phyloP scores from a whole-genome alignment of 2,888 invertebrate genomes.

The Byasa hedistus region DNA sequence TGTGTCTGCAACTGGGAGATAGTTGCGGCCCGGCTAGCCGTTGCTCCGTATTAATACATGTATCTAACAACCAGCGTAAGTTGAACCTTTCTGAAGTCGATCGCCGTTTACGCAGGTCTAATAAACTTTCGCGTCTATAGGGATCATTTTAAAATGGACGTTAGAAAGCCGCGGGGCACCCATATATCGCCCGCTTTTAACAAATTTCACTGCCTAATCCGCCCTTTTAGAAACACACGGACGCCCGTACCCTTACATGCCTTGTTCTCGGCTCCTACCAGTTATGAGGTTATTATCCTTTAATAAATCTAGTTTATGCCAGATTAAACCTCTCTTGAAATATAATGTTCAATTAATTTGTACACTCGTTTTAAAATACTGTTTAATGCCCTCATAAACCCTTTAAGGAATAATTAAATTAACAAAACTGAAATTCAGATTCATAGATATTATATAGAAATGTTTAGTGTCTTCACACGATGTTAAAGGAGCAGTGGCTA shows the following conservation, averaged over 20 bases:
- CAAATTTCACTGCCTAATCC: conserved; percentile 78
- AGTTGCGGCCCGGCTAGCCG: conserved; percentile 67
- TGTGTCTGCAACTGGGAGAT: conserved; percentile 75
- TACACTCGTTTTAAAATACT: conserved; percentile 41
- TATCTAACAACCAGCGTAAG: conserved; percentile 44
- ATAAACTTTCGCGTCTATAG: conserved; percentile 13
- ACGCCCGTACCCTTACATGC: conserved; percentile 56
- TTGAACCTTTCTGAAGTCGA: conserved; percentile 16
- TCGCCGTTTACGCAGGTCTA: background rate
- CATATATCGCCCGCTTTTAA: conserved; percentile 71
- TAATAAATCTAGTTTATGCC: conserved; percentile 71
- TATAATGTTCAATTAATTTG: conserved; percentile 59
- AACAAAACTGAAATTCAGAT: background rate
- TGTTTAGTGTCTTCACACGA: too few relatives aligned
- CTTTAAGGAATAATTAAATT: background rate
- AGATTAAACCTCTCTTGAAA: conserved; percentile 55
- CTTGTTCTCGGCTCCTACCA: conserved; percentile 61
- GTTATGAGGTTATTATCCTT: conserved; percentile 71
- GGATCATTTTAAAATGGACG: conserved; percentile 47
- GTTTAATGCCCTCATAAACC: conserved; percentile 6
- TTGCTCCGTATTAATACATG: conserved; percentile 58
- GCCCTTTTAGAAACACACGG: conserved; percentile 60
- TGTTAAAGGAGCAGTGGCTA: too few relatives aligned
- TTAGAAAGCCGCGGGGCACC: conserved; percentile 58
- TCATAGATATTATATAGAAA: background rate